Conservation (phyloP, 1,140 invertebrate species). For the Paracyclopina nana region DNA sequence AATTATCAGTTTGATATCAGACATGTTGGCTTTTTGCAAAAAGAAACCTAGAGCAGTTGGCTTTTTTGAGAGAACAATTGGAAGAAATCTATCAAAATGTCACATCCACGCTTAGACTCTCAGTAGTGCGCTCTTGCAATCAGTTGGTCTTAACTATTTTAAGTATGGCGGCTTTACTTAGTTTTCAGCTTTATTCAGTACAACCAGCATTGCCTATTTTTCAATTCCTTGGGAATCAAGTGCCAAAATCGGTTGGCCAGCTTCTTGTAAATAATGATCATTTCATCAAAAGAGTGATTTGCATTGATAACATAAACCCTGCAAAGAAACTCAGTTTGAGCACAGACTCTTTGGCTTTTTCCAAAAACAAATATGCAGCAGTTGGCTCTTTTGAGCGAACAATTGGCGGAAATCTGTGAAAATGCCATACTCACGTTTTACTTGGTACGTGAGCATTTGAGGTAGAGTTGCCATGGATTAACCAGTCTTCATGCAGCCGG, state of each 20-base stretch:
- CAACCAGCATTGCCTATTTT: too few relatives aligned
- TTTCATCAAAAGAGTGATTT: not conserved
- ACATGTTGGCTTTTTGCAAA: too few relatives aligned
- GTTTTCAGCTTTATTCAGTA: too few relatives aligned
- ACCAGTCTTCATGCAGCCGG: slow-evolving; percentile 20
- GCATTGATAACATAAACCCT: not conserved
- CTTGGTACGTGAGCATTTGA: not conserved
- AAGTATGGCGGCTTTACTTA: too few relatives aligned
- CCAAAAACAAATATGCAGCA: not conserved
- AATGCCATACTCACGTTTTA: not conserved
- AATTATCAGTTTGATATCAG: too few relatives aligned
- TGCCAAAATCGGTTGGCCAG: not conserved
- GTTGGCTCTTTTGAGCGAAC: not conserved
- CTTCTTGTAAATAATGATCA: not conserved
- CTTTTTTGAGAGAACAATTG: too few relatives aligned
- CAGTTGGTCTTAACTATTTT: too few relatives aligned
- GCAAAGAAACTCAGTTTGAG: not conserved
- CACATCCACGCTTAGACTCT: too few relatives aligned
- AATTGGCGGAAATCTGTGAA: not conserved
- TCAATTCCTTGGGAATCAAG: not conserved
- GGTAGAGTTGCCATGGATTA: slow-evolving; percentile 9
- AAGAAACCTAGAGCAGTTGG: too few relatives aligned
- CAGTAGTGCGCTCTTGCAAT: too few relatives aligned
- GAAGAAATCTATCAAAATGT: too few relatives aligned
- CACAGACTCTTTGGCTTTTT: not conserved